Evolutionary conservation across 2,888 invertebrate species (phyloP).

Genomic region (Ferdinandea cuprea): DNA sequence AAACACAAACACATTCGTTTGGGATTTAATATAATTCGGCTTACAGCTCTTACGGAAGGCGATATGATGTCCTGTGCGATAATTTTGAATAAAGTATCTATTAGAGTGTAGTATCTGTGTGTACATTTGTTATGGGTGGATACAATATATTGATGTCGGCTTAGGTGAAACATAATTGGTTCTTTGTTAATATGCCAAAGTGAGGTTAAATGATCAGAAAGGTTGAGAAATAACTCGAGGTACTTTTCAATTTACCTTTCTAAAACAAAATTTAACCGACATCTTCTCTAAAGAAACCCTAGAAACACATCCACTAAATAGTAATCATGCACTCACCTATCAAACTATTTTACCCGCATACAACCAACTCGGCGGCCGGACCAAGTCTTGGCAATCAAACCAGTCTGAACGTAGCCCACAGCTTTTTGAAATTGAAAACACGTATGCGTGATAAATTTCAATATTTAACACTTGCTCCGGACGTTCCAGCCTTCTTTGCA

Average conservation of each 20-base stretch:
- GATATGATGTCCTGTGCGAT: constrained; percentile 15
- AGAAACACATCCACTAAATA: no score
- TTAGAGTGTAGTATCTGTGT: not conserved
- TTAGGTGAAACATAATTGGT: not conserved
- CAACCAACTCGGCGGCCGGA: not conserved
- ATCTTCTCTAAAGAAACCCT: no score
- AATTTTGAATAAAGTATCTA: not conserved
- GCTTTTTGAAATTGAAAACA: constrained; percentile 24
- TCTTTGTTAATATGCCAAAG: not conserved
- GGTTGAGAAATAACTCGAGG: no score
- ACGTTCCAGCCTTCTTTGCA: constrained; percentile 2
- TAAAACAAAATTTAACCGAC: no score
- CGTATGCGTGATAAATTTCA: constrained; percentile 47
- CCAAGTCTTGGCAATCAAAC: not conserved
- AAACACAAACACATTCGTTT: not conserved
- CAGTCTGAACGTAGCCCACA: not conserved
- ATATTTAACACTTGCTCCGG: constrained; percentile 38
- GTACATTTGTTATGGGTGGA: not conserved
- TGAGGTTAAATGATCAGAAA: no score
- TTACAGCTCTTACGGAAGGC: not conserved
- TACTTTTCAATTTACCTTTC: no score
- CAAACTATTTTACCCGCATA: not conserved
- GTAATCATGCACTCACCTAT: not conserved
- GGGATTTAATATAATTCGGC: constrained; percentile 10
- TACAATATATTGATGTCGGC: not conserved